Evolutionary conservation across 2,797 vertebrate species (phyloP).

Genomic region (Tauraco hartlaubi): DNA sequence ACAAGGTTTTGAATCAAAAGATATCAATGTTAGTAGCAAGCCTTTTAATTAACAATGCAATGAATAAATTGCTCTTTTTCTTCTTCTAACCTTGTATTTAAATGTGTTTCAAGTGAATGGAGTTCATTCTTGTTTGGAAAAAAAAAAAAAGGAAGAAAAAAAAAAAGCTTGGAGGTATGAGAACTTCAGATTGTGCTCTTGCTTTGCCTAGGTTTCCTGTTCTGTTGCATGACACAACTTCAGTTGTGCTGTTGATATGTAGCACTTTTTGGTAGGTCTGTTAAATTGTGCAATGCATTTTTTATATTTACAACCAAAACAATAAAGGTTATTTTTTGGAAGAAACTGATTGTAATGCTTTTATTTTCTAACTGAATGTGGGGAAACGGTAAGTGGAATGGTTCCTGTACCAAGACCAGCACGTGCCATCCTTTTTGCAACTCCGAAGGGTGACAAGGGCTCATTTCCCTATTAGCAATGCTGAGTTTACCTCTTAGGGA

Average conservation of each 20-base stretch:
- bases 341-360: not conserved
- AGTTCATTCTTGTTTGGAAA: not conserved
- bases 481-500: not conserved
- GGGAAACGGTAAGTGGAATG: not conserved
- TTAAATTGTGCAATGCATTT: slow-evolving; percentile 80
- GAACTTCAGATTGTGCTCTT: slow-evolving; percentile 48
- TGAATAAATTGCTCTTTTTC: not conserved
- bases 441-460: not conserved
- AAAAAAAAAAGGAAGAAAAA: not conserved
- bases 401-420: not conserved
- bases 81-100: slow-evolving; percentile 43
- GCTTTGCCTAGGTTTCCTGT: slow-evolving; percentile 60
- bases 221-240: slow-evolving; percentile 46
- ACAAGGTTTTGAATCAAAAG: not conserved
- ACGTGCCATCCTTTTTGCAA: not conserved
- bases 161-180: not conserved
- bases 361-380: not conserved
- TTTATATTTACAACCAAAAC: slow-evolving; percentile 79
- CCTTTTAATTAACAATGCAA: not conserved
- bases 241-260: slow-evolving; percentile 46
- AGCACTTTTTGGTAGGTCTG: slow-evolving; percentile 73
- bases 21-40: not conserved
- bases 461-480: not conserved
- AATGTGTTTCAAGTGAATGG: slow-evolving; percentile 27
- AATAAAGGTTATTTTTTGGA: slow-evolving; percentile 83